These are phyloP conservation scores for Hoplostethus mediterraneus DNA, from an alignment of 2,797 vertebrate genomes.

Conservation along the genomic window DNA sequence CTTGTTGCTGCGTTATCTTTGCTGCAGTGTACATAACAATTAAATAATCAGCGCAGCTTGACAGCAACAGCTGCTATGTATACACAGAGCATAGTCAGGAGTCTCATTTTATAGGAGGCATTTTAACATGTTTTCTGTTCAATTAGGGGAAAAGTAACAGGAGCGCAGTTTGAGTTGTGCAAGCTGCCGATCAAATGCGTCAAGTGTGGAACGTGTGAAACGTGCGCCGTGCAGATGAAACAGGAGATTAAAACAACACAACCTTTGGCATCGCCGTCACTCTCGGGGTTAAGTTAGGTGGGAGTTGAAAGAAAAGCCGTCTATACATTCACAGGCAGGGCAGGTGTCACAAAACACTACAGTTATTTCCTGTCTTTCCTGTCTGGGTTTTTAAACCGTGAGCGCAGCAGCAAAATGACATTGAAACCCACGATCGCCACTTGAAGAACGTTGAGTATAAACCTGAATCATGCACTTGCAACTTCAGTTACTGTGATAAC, in stretches of 20 bases:
- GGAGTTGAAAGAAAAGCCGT: no score
- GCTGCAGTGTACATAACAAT: constrained; percentile 77
- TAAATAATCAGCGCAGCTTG: constrained; percentile 75
- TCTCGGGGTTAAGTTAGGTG: no score
- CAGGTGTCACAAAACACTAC: background rate
- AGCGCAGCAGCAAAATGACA: background rate
- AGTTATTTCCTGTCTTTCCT: background rate
- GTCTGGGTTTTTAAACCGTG: background rate
- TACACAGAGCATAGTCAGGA: constrained; percentile 44
- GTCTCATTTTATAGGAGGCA: constrained; percentile 41
- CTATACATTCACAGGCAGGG: no score
- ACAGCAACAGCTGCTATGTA: constrained; percentile 71
- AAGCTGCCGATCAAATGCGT: constrained; percentile 34
- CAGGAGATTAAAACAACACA: no score
- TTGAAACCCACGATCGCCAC: no score
- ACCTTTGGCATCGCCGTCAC: no score
- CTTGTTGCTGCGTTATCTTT: constrained; percentile 71
- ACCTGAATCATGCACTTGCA: no score
- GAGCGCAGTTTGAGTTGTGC: constrained; percentile 23
- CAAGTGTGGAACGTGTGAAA: background rate
- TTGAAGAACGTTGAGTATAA: no score
- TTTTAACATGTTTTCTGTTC: constrained; percentile 20
- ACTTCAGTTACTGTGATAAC: no score
- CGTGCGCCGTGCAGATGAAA: constrained; percentile 4
- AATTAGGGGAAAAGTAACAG: background rate